Conservation (phyloP, 1,140 invertebrate species). For the Reticulitermes speratus region DNA sequence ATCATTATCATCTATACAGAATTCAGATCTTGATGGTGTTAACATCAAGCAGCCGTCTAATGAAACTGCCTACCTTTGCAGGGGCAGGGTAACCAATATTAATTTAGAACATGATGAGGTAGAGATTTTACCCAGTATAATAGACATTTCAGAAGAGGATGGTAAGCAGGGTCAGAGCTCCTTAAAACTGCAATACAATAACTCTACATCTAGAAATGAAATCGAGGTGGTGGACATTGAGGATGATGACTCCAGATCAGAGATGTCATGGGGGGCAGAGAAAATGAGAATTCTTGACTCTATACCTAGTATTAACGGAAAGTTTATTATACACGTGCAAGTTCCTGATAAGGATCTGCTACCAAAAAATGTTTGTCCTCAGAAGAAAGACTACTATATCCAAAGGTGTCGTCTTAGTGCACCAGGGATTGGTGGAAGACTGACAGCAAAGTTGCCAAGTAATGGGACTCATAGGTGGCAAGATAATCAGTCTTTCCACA, state of each 20-base stretch:
- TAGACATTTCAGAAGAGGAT: not conserved
- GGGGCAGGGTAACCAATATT: not conserved
- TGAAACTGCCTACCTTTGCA: not conserved
- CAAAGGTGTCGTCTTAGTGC: constrained; percentile 4
- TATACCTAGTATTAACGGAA: constrained; percentile 21
- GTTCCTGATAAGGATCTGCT: not conserved
- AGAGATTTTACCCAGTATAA: not conserved
- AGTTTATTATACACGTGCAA: constrained; percentile 20
- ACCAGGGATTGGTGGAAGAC: constrained; percentile 17
- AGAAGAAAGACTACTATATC: constrained; percentile 25
- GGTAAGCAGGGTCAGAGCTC: not conserved
- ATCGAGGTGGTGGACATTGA: not conserved
- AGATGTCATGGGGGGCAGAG: not conserved
- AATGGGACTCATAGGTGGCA: not conserved
- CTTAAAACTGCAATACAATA: not conserved
- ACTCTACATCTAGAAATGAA: not conserved
- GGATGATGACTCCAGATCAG: not conserved
- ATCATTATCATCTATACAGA: not conserved
- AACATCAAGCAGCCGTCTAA: no score
- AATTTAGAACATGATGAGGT: not conserved
- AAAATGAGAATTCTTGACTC: not conserved
- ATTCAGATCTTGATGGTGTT: no score
- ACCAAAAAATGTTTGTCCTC: constrained; percentile 10
- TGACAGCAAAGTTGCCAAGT: not conserved
- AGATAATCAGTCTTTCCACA: not conserved